A percentile compares a stretch with the other conserved stretches of the same genome.
Conservation (phyloP, 2,888 invertebrate species). For the Mythimna loreyi region DNA sequence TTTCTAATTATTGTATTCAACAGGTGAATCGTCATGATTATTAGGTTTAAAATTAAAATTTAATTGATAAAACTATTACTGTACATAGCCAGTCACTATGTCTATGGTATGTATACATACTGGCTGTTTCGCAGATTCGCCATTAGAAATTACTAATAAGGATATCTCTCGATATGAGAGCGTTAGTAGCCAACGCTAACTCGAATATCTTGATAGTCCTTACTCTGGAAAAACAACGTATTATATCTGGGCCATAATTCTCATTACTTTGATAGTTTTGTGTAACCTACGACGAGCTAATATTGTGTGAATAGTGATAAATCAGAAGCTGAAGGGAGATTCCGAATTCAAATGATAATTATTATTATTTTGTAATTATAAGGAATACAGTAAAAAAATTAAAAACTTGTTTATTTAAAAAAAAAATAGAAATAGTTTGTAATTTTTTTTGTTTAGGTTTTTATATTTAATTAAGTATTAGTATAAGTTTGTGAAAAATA, state of each 20-base stretch:
- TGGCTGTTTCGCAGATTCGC: not conserved
- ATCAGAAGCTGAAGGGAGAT: not conserved
- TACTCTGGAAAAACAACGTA: constrained; percentile 29
- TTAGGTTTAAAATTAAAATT: too few relatives aligned
- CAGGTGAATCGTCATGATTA: too few relatives aligned
- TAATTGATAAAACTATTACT: too few relatives aligned
- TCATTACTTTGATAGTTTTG: constrained; percentile 17
- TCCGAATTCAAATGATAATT: not conserved
- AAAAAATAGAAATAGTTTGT: too few relatives aligned
- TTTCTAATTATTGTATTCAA: too few relatives aligned
- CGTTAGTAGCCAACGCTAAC: constrained; percentile 21
- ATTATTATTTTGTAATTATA: not conserved
- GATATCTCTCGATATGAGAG: constrained; percentile 25
- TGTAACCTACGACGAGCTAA: constrained; percentile 13
- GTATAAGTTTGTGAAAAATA: too few relatives aligned
- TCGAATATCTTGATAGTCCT: constrained; percentile 8
- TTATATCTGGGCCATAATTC: constrained; percentile 26
- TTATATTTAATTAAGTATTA: too few relatives aligned
- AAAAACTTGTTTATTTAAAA: too few relatives aligned
- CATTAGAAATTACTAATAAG: constrained; percentile 8
- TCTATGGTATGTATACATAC: constrained; percentile 1
- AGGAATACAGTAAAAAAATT: too few relatives aligned
- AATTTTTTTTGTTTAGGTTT: too few relatives aligned
- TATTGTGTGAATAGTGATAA: constrained; percentile 17
- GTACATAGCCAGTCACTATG: too few relatives aligned